Percentiles rank a stretch among this genome's conserved stretches.
Conservation (phyloP, 2,797 vertebrate species). For the Ptychadena robeensis region DNA sequence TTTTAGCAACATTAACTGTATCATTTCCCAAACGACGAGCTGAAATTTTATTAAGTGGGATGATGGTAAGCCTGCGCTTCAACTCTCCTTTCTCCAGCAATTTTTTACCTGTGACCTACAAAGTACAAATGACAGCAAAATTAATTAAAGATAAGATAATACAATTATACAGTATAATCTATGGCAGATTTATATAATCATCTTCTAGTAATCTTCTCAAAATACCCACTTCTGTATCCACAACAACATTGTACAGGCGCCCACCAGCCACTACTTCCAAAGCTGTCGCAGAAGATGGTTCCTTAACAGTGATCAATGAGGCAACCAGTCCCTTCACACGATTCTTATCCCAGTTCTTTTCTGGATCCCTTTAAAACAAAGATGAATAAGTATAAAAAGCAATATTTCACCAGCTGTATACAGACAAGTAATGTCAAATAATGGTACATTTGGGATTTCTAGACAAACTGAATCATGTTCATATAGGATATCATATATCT, state of each 20-base stretch:
- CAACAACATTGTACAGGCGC: constrained; percentile 90
- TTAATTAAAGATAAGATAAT: neutral
- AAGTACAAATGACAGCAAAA: constrained; percentile 9
- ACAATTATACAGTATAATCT: neutral
- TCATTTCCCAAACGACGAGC: constrained; percentile 77
- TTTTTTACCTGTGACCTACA: constrained; percentile 91
- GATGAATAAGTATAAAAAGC: neutral
- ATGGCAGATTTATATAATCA: neutral
- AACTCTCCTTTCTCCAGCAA: constrained; percentile 92
- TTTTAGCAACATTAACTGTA: constrained; percentile 80
- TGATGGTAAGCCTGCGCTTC: constrained; percentile 89
- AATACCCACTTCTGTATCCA: constrained; percentile 88
- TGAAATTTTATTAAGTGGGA: constrained; percentile 96
- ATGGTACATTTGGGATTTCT: too few species aligned
- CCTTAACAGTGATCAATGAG: constrained; percentile 83
- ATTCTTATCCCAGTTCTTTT: constrained; percentile 84
- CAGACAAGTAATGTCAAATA: too few species aligned
- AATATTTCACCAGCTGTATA: too few species aligned
- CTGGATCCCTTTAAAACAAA: constrained; percentile 80
- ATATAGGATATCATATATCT: too few species aligned
- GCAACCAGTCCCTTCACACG: constrained; percentile 90
- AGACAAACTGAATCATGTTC: too few species aligned
- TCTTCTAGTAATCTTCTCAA: neutral
- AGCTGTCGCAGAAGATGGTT: constrained; percentile 83
- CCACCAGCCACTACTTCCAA: constrained; percentile 91